phyloP scores from a whole-genome alignment of 1,140 invertebrate species.

The Drosophila rufa region DNA sequence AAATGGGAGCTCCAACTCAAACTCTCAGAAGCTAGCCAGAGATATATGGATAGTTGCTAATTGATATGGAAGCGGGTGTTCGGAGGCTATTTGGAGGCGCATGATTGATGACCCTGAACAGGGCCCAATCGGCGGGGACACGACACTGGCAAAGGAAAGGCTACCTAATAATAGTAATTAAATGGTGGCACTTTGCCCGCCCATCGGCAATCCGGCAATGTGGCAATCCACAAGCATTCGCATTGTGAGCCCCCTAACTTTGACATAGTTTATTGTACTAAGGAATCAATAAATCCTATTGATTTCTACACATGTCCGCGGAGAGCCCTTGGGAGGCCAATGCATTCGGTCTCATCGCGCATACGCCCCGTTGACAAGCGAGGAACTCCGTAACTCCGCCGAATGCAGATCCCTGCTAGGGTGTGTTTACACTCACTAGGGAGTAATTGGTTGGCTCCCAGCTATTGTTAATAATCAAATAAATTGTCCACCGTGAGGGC shows the following conservation, averaged over 20 bases:
- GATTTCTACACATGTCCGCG: conserved; percentile 52
- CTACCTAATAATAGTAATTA: conserved; percentile 71
- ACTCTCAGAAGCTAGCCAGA: conserved; percentile 7
- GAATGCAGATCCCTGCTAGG: conserved; percentile 10
- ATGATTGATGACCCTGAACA: conserved; percentile 64
- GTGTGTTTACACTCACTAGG: conserved; percentile 62
- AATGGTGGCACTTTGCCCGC: conserved; percentile 50
- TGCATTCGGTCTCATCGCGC: conserved; percentile 37
- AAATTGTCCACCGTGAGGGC: conserved; percentile 40
- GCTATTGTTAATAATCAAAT: conserved; percentile 70
- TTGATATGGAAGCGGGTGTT: conserved; percentile 38
- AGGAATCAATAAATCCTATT: conserved; percentile 71
- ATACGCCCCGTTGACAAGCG: conserved; percentile 45
- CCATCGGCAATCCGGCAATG: conserved; percentile 24
- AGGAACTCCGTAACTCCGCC: conserved; percentile 9
- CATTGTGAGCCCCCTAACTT: conserved; percentile 70
- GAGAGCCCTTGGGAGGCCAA: conserved; percentile 1
- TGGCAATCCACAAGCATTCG: conserved; percentile 54
- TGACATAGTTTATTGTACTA: conserved; percentile 65
- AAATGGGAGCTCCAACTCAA: conserved; percentile 13
- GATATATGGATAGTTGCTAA: conserved; percentile 52
- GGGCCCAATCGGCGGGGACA: conserved; percentile 27
- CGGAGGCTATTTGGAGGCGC: conserved; percentile 24
- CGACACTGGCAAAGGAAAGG: conserved; percentile 19
- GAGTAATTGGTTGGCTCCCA: conserved; percentile 66